A percentile compares a stretch with the other conserved stretches of the same genome.
These are phyloP conservation scores for Sebastes jordani DNA, from an alignment of 2,797 vertebrate genomes.

Conservation along the genomic window DNA sequence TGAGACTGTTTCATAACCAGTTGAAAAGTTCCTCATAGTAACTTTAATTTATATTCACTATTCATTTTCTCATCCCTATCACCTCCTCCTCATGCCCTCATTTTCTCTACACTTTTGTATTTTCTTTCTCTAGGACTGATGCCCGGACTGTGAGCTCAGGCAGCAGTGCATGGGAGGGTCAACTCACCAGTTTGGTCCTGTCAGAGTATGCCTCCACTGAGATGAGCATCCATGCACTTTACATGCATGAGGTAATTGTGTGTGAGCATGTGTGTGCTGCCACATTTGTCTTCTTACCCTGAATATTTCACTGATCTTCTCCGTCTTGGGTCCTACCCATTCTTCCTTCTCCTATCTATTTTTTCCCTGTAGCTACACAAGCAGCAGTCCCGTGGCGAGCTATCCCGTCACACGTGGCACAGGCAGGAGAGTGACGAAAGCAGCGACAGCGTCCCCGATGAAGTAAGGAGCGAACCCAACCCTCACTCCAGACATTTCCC, in stretches of 20 bases:
- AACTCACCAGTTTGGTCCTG: constrained; percentile 93
- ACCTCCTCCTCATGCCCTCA: background rate
- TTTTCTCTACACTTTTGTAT: background rate
- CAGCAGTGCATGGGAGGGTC: constrained; percentile 97
- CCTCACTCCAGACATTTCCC: constrained; percentile 73
- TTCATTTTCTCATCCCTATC: background rate
- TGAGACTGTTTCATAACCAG: too few species aligned
- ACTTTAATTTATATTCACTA: background rate
- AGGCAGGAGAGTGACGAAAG: constrained; percentile 96
- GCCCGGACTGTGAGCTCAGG: constrained; percentile 92
- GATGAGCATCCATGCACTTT: constrained; percentile 98
- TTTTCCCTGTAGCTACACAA: constrained; percentile 81
- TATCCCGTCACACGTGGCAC: constrained; percentile 95
- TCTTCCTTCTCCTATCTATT: background rate
- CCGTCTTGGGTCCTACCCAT: background rate
- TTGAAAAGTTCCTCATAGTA: background rate
- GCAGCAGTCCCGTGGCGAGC: constrained; percentile 91
- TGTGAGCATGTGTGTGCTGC: background rate
- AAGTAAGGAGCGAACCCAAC: constrained; percentile 74
- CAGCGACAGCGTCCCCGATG: constrained; percentile 90
- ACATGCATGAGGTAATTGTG: constrained; percentile 93
- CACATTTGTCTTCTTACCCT: background rate
- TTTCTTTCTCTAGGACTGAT: constrained; percentile 82
- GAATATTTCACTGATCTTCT: background rate
- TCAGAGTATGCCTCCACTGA: constrained; percentile 97